Conservation (phyloP, 2,113 vertebrate species). For the Plectropomus leopardus region DNA sequence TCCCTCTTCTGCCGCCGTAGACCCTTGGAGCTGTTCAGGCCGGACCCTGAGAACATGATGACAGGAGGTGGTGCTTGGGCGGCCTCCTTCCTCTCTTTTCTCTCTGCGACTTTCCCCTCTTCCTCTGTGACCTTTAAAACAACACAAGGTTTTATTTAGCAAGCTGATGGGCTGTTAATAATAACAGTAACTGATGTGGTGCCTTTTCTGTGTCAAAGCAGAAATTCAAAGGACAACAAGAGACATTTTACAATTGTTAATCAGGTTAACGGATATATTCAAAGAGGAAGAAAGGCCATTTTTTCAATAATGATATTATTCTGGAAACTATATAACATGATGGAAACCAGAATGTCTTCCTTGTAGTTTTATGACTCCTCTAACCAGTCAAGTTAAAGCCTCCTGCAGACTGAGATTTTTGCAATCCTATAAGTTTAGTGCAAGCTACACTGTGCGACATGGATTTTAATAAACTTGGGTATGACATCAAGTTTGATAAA, state of each 20-base stretch:
- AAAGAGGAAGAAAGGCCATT: no score
- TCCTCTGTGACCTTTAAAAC: conserved; percentile 69
- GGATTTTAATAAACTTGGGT: no score
- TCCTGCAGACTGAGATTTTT: no score
- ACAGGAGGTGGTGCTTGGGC: conserved; percentile 76
- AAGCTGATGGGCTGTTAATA: not conserved
- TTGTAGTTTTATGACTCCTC: no score
- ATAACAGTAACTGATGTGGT: conserved; percentile 11
- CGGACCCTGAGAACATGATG: conserved; percentile 85
- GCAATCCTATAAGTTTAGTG: no score
- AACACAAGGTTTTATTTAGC: conserved; percentile 44
- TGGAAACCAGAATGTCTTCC: no score
- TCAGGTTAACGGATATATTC: not conserved
- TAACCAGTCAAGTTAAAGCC: no score
- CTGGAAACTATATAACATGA: no score
- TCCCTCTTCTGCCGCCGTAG: conserved; percentile 93
- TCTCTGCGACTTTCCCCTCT: conserved; percentile 48
- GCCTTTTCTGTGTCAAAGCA: not conserved
- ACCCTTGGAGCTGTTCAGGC: conserved; percentile 79
- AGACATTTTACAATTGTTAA: not conserved
- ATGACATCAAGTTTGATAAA: no score
- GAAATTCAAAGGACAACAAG: not conserved
- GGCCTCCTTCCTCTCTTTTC: conserved; percentile 61
- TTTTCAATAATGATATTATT: no score
- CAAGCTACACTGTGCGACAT: no score